These are phyloP conservation scores for Ctenopoma kingsleyae DNA, from an alignment of 2,797 vertebrate species.

Conservation along the genomic window DNA sequence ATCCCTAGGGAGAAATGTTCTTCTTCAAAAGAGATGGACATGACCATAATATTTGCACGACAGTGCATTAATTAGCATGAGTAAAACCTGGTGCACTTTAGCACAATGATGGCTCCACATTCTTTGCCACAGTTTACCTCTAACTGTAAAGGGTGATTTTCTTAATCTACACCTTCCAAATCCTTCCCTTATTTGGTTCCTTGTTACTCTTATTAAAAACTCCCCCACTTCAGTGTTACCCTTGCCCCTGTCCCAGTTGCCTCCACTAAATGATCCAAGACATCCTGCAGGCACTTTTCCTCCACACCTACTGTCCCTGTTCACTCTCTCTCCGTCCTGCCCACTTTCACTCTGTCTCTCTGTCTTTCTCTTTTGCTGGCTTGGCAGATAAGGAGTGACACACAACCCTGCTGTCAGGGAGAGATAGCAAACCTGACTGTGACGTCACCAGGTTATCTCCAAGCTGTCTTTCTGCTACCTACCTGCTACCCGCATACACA, in stretches of 20 bases:
- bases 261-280: slow-evolving; percentile 53
- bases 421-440: slow-evolving; percentile 64
- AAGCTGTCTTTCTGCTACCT: slow-evolving; percentile 56
- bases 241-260: slow-evolving; percentile 59
- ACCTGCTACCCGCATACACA: slow-evolving; percentile 21
- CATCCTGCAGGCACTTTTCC: slow-evolving; percentile 47
- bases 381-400: slow-evolving; percentile 64
- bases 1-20: slow-evolving; percentile 54
- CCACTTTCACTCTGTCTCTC: slow-evolving; percentile 28
- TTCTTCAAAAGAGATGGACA: slow-evolving; percentile 57
- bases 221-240: slow-evolving; percentile 42
- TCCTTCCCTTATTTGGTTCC: slow-evolving; percentile 29
- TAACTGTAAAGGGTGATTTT: too few species aligned
- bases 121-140: slow-evolving; percentile 8
- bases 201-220: slow-evolving; percentile 62
- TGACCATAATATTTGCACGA: slow-evolving; percentile 67
- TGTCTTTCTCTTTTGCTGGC: slow-evolving; percentile 34
- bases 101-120: slow-evolving; percentile 44
- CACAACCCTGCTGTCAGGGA: slow-evolving; percentile 64
- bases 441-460: slow-evolving; percentile 72
- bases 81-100: slow-evolving; percentile 46
- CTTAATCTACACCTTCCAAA: background rate
- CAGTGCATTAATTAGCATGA: slow-evolving; percentile 63
- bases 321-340: slow-evolving; percentile 14
- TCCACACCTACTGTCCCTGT: slow-evolving; percentile 11